These are phyloP conservation scores for Anoplopoma fimbria DNA, from an alignment of 2,113 vertebrate species.

Conservation along the genomic window DNA sequence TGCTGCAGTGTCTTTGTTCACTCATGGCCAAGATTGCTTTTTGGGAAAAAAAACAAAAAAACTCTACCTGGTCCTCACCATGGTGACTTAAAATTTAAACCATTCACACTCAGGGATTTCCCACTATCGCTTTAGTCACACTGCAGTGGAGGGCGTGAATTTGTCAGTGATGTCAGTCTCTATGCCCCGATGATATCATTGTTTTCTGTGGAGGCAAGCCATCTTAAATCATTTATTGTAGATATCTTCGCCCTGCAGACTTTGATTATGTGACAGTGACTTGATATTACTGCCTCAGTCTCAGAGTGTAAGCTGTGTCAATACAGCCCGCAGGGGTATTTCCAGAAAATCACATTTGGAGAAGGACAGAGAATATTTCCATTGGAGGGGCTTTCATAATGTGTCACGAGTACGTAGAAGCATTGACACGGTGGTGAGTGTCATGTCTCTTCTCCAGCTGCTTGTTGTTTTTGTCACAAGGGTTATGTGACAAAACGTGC, in stretches of 20 bases:
- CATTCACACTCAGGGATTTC: background rate
- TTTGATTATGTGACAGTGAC: slow-evolving; percentile 55
- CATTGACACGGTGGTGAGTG: slow-evolving; percentile 6
- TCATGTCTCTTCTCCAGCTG: slow-evolving; percentile 34
- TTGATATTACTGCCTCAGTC: slow-evolving; percentile 40
- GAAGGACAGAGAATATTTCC: slow-evolving; percentile 43
- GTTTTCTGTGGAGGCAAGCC: slow-evolving; percentile 13
- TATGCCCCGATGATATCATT: slow-evolving; percentile 56
- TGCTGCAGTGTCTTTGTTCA: slow-evolving; percentile 67
- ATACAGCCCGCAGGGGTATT: slow-evolving; percentile 33
- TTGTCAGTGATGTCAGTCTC: slow-evolving; percentile 42
- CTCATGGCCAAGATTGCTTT: slow-evolving; percentile 26
- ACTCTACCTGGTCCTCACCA: slow-evolving; percentile 20
- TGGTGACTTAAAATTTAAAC: slow-evolving; percentile 21
- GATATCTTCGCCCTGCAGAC: slow-evolving; percentile 36
- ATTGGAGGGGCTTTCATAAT: slow-evolving; percentile 11
- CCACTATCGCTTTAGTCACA: slow-evolving; percentile 28
- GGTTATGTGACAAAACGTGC: slow-evolving; percentile 10
- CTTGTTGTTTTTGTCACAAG: slow-evolving; percentile 16
- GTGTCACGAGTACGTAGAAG: slow-evolving; percentile 39
- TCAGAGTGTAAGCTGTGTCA: slow-evolving; percentile 6
- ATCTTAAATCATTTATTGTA: slow-evolving; percentile 53
- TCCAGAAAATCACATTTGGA: slow-evolving; percentile 59
- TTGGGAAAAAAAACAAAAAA: rapidly evolving
- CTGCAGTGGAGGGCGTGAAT: slow-evolving; percentile 36